A percentile compares a stretch with the other conserved stretches of the same genome.
phyloP scores from a whole-genome alignment of 2,797 vertebrate species.

The Staurois parvus region DNA sequence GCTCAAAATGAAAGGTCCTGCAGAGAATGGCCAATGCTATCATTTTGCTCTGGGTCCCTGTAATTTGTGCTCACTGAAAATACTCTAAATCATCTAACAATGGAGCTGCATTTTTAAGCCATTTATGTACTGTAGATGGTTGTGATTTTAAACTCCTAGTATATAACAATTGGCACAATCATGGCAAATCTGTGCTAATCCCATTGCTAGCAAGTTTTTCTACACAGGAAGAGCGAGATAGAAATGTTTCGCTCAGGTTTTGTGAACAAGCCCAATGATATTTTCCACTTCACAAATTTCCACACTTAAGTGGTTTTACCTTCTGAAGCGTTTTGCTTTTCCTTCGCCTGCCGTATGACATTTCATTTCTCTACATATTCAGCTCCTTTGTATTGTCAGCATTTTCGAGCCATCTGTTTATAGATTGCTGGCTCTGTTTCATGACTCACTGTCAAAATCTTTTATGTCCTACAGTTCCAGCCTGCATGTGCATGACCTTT shows the following conservation, averaged over 20 bases:
- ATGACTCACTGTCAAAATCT: slow-evolving; percentile 60
- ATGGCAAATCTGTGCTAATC: slow-evolving; percentile 20
- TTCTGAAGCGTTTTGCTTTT: not conserved
- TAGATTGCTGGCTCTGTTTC: slow-evolving; percentile 33
- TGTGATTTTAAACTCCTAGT: not conserved
- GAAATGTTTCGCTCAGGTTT: not conserved
- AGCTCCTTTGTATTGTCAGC: slow-evolving; percentile 48
- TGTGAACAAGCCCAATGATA: not conserved
- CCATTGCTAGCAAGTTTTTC: not conserved
- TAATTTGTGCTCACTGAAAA: not conserved
- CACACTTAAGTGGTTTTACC: slow-evolving; percentile 28
- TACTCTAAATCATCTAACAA: not conserved
- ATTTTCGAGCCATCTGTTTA: slow-evolving; percentile 55
- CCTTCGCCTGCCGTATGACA: slow-evolving; percentile 26
- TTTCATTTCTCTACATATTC: slow-evolving; percentile 45
- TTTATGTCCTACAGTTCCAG: slow-evolving; percentile 35
- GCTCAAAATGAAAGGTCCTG: not conserved
- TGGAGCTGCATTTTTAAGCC: not conserved
- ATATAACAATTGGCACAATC: not conserved
- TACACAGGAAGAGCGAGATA: not conserved
- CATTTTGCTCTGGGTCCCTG: no score
- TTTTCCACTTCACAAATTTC: slow-evolving; percentile 41
- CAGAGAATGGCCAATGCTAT: not conserved
- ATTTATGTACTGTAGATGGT: not conserved
- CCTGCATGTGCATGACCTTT: slow-evolving; percentile 42